Evolutionary conservation across 1,140 invertebrate genomes (phyloP), one percentile per base, ranked within the genome.

Genomic region (Marisa cornuarietis): DNA sequence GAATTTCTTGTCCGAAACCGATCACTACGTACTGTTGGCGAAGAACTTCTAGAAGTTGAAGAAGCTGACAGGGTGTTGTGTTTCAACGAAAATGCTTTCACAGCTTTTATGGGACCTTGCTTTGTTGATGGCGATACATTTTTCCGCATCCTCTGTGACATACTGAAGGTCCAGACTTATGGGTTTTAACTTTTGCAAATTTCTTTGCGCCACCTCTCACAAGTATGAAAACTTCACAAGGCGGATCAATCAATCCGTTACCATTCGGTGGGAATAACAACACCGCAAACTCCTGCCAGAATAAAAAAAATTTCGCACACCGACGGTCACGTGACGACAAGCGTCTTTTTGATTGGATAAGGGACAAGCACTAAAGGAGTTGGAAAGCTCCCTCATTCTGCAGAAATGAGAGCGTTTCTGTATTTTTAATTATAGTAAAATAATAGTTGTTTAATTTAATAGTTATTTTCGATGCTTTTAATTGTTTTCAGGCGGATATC

Each of bases 71-170:
- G 81, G 42, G 78, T 83, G 69, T 79, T 82, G 54, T 85, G 78
- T 81, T 84, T 87, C 79, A 87, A 76, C 16, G 83, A 82, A 78
- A 86, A 87, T 68, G 82, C 82, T 76, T 80, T 82, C 24, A 86
- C 84, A 75, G 86, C 86, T 84, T 87, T 87, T 80, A 87, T 85
- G 24, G 86, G 86, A 79, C 86, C 82, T 51, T 83, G 83, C 79
- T 84, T 84, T 72, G 82, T 80, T 49, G 85, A 83, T 61, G 86
- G 86, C 24, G 86, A 87, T 74, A 81, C 82, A 83, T 83, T 87
- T 80, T 80, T 78, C 20, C 86, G 80, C 75, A 86, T 84, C 75
- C 85, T 77, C 58, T 87, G 86, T 72, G 81, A 78, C 75, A 77
- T 77, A 24, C 14, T 77, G 75, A 11, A 61, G 49, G n/a, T n/a